Conservation (phyloP, 2,888 invertebrate species). For the Dynastes grantii region DNA sequence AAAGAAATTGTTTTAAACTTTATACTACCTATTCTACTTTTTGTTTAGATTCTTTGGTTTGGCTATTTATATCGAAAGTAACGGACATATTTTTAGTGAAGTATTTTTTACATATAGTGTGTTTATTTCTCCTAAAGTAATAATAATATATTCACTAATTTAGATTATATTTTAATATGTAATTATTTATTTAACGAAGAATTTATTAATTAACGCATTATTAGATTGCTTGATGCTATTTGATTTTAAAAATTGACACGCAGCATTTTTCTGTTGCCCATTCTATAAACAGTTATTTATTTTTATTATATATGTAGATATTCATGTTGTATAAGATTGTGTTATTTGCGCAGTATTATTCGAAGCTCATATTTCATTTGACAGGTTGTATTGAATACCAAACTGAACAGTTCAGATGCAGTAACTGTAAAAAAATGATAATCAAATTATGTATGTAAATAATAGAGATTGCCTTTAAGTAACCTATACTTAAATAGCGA, state of each 20-base stretch:
- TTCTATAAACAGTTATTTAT: no score
- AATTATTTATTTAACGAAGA: slow-evolving; percentile 29
- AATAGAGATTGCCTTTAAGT: no score
- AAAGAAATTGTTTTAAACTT: slow-evolving; percentile 4
- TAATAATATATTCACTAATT: slow-evolving; percentile 13
- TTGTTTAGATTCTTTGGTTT: slow-evolving; percentile 19
- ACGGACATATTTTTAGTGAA: background rate
- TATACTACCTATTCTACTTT: slow-evolving; percentile 1
- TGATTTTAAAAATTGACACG: background rate
- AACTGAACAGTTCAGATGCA: no score
- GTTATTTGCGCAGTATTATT: background rate
- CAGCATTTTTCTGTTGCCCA: background rate
- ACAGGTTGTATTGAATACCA: background rate
- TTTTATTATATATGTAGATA: background rate
- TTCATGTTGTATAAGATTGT: background rate
- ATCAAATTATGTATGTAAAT: no score
- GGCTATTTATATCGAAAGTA: background rate
- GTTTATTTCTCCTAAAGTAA: slow-evolving; percentile 28
- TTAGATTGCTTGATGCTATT: slow-evolving; percentile 1
- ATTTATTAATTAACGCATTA: slow-evolving; percentile 14
- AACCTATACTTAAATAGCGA: no score
- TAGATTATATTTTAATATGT: slow-evolving; percentile 5
- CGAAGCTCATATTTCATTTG: background rate
- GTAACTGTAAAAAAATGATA: no score
- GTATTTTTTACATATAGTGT: slow-evolving; percentile 16